Percentiles rank a stretch among this genome's conserved stretches.
phyloP scores from a whole-genome alignment of 2,113 vertebrate genomes.

The Sphyrna mokarran region DNA sequence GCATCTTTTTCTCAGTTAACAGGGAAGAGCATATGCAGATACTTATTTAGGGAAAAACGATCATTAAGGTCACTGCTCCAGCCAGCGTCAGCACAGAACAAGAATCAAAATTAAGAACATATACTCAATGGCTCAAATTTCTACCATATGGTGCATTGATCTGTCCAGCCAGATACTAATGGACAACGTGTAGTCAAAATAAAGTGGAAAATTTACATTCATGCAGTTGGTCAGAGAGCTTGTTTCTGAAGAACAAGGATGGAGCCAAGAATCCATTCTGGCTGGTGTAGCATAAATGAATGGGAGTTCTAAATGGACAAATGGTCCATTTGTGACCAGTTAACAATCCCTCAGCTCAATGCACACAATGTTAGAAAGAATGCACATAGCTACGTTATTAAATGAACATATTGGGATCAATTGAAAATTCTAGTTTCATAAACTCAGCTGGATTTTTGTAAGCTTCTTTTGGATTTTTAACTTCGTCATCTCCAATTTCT shows the following conservation, averaged over 20 bases:
- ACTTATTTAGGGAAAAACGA: not conserved
- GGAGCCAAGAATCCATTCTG: not conserved
- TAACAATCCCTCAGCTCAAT: not conserved
- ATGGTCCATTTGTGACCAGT: not conserved
- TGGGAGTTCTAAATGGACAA: not conserved
- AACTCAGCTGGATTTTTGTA: not conserved
- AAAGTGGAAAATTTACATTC: not conserved
- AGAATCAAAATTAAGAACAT: not conserved
- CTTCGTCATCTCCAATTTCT: not conserved
- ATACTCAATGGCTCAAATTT: not conserved
- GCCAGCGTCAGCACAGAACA: not conserved
- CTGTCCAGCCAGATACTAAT: not conserved
- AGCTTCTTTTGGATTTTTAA: not conserved
- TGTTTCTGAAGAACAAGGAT: not conserved
- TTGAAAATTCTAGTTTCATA: not conserved
- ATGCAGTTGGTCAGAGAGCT: not conserved
- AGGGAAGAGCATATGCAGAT: not conserved
- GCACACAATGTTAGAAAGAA: not conserved
- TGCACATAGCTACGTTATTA: not conserved
- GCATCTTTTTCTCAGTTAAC: not conserved
- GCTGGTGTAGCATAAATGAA: not conserved
- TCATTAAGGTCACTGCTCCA: not conserved
- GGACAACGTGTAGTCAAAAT: not conserved
- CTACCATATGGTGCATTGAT: not conserved
- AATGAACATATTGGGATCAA: not conserved